These are phyloP conservation scores for Araneus ventricosus DNA, from an alignment of 1,140 invertebrate genomes.

Conservation along the genomic window DNA sequence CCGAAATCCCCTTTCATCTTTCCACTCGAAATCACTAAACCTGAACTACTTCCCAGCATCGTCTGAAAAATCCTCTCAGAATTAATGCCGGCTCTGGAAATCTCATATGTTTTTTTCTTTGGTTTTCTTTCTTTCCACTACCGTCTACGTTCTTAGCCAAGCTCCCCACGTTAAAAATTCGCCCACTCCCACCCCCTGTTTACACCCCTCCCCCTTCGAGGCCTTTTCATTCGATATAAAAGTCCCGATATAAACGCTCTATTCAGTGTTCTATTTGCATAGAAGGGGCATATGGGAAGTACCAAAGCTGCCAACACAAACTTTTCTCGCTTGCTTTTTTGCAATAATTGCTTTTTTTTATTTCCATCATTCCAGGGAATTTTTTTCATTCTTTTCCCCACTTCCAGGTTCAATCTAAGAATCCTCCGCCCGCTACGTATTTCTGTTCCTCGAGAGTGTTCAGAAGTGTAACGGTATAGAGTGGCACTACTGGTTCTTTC, in stretches of 20 bases:
- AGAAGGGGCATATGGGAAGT: conserved; percentile 50
- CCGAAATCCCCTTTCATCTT: conserved; percentile 48
- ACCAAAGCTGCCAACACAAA: conserved; percentile 47
- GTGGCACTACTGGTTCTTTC: not conserved
- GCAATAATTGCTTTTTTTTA: conserved; percentile 70
- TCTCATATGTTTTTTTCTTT: conserved; percentile 50
- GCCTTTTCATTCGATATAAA: conserved; percentile 72
- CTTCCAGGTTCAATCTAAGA: not conserved
- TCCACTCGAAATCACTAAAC: conserved; percentile 35
- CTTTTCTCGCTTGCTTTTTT: conserved; percentile 62
- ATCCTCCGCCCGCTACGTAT: not conserved
- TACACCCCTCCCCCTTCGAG: not conserved
- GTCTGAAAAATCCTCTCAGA: conserved; percentile 60
- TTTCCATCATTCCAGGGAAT: not conserved
- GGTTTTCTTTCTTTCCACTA: not conserved
- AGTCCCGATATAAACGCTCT: conserved; percentile 72
- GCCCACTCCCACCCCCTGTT: not conserved
- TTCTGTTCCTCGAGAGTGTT: not conserved
- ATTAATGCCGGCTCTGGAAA: conserved; percentile 64
- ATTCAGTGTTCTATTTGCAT: conserved; percentile 73
- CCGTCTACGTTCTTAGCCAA: not conserved
- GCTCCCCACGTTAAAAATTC: conserved; percentile 30
- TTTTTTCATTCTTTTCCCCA: not conserved
- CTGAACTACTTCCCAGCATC: conserved; percentile 19
- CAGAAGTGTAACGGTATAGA: not conserved